Base-by-base conservation (phyloP, 1,140 invertebrate genomes). In the Bombus superbus region DNA sequence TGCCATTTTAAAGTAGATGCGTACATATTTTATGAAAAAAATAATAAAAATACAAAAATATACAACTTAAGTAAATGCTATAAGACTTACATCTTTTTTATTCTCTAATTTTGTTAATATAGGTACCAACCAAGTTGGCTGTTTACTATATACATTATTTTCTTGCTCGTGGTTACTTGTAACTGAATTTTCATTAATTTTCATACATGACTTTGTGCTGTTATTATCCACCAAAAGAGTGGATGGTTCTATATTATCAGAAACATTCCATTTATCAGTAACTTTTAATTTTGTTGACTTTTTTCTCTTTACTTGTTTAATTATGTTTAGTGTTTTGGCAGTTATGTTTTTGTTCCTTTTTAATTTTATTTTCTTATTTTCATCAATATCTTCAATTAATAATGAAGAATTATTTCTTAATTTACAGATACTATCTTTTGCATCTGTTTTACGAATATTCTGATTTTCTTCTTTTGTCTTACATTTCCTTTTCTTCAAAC, bases 351-450 rank as follows among this genome's bases (percentile, higher is more conserved):
- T 62, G 0, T 53, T 85, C 9, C 32, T 4, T 44, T 87, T 85
- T 2, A 62, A 66, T 83, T 90, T 86, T 6, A 64, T 32, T 22
- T 86, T 86, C 44, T 88, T 72, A 85, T 2, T 40, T 66, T 73
- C 57, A 25, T 68, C 57, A 57, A 8, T n/a, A 47, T 9, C 18
- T 6, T 85, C 84, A 62, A 66, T 53, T 38, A 57, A 22, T 28
- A 22, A 11, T 10, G 15, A 57, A 28, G 15, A 2, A 53, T 74
- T 15, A 6, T 85, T 81, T 35, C 62, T 68, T 57, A n/a, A 59
- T 83, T 69, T 75, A 9, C 2, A 38, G 28, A 53, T 77, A 47
- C n/a, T 69, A 38, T 40, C 38, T 40, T 47, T 40, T 38, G 44
- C 25, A 35, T 32, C 8, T 38, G 28, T n/a, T 22, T 83, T n/a